These are phyloP conservation scores for Amphiura filiformis DNA, from an alignment of 35 echinoderm and acorn worm genomes.

Conservation along the genomic window DNA sequence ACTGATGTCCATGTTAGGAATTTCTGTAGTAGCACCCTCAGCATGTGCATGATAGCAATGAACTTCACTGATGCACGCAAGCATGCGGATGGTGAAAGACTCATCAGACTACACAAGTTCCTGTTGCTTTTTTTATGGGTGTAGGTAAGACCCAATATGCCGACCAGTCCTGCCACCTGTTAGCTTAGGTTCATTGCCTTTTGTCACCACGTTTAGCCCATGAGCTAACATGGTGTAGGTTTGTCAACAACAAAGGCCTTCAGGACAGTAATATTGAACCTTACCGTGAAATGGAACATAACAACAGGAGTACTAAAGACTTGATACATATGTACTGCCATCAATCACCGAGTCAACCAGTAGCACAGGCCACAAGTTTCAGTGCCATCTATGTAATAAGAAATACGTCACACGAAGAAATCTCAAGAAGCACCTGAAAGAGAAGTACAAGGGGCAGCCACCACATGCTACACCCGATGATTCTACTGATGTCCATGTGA, in stretches of 20 bases:
- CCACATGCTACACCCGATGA: neutral
- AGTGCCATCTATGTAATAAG: constrained; percentile 25
- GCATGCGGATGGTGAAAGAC: constrained; percentile 44
- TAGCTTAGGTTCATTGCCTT: neutral
- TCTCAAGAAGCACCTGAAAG: constrained; percentile 14
- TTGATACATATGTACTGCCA: constrained; percentile 15
- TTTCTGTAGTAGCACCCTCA: constrained; percentile 35
- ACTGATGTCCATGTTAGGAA: constrained; percentile 28
- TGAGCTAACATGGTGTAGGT: neutral
- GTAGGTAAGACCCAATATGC: constrained; percentile 49
- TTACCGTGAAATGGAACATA: neutral
- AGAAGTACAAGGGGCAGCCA: constrained; percentile 4
- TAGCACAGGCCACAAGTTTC: neutral
- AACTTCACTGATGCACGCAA: constrained; percentile 58
- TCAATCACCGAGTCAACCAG: neutral
- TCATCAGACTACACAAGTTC: constrained; percentile 59
- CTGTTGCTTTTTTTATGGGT: constrained; percentile 38
- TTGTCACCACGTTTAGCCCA: neutral
- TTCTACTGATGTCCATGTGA: constrained; percentile 10
- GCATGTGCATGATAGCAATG: constrained; percentile 33
- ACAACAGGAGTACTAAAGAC: neutral
- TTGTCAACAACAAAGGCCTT: neutral
- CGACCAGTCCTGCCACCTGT: neutral
- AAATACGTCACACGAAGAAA: constrained; percentile 9
- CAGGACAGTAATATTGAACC: neutral